Percentiles rank a stretch among this genome's conserved stretches.
These are phyloP conservation scores for Euborellia annulipes DNA, from an alignment of 1,140 invertebrate genomes.

Conservation along the genomic window DNA sequence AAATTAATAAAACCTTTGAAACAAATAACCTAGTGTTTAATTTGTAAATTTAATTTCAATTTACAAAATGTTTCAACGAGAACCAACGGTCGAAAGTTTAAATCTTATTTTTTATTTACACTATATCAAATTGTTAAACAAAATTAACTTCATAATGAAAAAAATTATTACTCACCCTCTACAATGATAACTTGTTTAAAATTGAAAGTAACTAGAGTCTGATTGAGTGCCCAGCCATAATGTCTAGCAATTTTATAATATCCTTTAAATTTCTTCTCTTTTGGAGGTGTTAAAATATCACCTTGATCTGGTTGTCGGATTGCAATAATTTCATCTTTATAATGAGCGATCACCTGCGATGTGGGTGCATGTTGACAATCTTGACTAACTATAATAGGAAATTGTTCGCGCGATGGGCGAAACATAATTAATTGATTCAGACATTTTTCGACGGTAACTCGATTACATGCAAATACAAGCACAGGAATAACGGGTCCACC, in stretches of 20 bases:
- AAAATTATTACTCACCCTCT: too few relatives aligned
- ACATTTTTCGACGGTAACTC: slow-evolving; percentile 73
- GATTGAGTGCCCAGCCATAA: slow-evolving; percentile 89
- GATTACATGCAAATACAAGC: slow-evolving; percentile 89
- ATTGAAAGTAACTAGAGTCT: slow-evolving; percentile 69
- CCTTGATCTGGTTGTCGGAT: slow-evolving; percentile 85
- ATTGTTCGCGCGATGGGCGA: slow-evolving; percentile 63
- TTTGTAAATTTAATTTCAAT: too few relatives aligned
- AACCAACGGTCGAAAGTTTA: too few relatives aligned
- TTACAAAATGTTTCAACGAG: too few relatives aligned
- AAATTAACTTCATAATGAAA: too few relatives aligned
- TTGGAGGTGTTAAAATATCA: slow-evolving; percentile 68
- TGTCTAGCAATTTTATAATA: slow-evolving; percentile 96
- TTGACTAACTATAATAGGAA: slow-evolving; percentile 95
- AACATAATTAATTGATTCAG: slow-evolving; percentile 83
- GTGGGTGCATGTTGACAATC: slow-evolving; percentile 86
- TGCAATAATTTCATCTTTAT: slow-evolving; percentile 58
- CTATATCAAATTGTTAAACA: too few relatives aligned
- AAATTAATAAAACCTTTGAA: too few relatives aligned
- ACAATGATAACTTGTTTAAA: slow-evolving; percentile 85
- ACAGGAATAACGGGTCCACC: slow-evolving; percentile 55
- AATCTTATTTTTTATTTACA: too few relatives aligned
- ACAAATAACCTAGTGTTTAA: too few relatives aligned
- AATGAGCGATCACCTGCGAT: slow-evolving; percentile 63
- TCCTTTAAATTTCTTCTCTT: slow-evolving; percentile 85